These are phyloP conservation scores for Lindbergichthys nudifrons DNA, from an alignment of 2,797 vertebrate genomes.

Conservation along the genomic window DNA sequence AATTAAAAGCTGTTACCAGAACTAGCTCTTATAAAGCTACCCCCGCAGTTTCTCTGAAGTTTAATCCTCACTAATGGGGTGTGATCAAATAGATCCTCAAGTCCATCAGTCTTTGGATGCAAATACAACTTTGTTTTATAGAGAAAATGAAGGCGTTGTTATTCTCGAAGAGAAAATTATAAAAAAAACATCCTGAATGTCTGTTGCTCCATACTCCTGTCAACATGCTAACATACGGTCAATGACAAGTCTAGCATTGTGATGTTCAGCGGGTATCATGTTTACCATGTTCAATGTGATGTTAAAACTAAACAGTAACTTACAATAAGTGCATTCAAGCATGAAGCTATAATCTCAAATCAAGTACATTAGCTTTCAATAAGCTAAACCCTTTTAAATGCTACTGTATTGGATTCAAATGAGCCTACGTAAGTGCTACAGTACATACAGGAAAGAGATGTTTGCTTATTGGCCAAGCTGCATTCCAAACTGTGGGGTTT, in stretches of 20 bases:
- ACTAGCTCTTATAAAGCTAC: neutral
- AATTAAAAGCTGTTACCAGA: conserved; percentile 1
- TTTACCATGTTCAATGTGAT: no score
- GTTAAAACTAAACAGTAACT: no score
- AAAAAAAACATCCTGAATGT: neutral
- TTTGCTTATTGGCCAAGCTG: no score
- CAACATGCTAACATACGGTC: neutral
- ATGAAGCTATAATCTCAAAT: no score
- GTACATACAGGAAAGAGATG: no score
- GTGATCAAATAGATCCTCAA: conserved; percentile 12
- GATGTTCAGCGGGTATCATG: no score
- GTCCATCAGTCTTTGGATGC: neutral
- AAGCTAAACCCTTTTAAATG: no score
- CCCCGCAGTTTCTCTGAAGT: neutral
- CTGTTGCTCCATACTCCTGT: neutral
- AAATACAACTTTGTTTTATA: conserved; percentile 1
- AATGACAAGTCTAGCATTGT: neutral
- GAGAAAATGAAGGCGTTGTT: neutral
- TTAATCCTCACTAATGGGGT: conserved; percentile 14
- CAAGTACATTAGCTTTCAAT: no score
- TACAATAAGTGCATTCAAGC: no score
- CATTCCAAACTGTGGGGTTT: no score
- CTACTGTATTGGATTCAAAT: no score
- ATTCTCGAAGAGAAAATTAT: neutral
- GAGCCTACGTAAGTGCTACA: no score